Evolutionary conservation across 2,113 vertebrate species (phyloP).

Genomic region (Corvus hawaiiensis): DNA sequence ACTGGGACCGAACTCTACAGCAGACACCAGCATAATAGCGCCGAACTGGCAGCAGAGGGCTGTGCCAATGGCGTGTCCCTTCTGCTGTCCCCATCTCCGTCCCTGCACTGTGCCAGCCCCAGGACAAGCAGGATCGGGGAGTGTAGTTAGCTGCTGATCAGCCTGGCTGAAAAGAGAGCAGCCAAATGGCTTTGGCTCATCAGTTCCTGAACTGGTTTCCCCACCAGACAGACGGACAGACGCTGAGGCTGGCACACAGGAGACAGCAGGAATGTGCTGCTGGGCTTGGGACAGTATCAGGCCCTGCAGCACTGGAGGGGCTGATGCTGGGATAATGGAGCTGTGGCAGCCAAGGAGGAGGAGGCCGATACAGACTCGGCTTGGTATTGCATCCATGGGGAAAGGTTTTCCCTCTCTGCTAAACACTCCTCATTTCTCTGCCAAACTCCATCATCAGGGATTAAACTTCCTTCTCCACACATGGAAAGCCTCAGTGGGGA

Average conservation of each 20-base stretch:
- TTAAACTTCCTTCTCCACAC: rapidly evolving
- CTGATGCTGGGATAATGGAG: not conserved
- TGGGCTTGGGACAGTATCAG: not conserved
- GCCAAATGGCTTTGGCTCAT: not conserved
- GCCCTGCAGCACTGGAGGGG: not conserved
- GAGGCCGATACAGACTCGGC: rapidly evolving
- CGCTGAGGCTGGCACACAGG: not conserved
- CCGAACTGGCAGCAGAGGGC: not conserved
- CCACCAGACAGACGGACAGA: not conserved
- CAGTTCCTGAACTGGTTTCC: conserved; percentile 28
- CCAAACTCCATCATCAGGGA: not conserved
- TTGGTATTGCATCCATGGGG: not conserved
- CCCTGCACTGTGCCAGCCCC: rapidly evolving
- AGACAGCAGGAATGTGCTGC: not conserved
- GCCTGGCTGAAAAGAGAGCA: not conserved
- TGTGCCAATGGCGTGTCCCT: not conserved
- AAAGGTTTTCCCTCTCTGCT: not conserved
- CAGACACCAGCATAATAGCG: rapidly evolving
- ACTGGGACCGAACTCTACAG: rapidly evolving
- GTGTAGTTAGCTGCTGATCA: not conserved
- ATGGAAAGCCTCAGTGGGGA: not conserved
- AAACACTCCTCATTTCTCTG: not conserved
- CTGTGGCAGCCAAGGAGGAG: not conserved
- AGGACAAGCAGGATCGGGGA: not conserved
- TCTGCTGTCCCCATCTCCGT: too few relatives aligned